These are phyloP conservation scores for Hippocampus barbouri DNA, from an alignment of 2,113 vertebrate genomes.

Conservation along the genomic window DNA sequence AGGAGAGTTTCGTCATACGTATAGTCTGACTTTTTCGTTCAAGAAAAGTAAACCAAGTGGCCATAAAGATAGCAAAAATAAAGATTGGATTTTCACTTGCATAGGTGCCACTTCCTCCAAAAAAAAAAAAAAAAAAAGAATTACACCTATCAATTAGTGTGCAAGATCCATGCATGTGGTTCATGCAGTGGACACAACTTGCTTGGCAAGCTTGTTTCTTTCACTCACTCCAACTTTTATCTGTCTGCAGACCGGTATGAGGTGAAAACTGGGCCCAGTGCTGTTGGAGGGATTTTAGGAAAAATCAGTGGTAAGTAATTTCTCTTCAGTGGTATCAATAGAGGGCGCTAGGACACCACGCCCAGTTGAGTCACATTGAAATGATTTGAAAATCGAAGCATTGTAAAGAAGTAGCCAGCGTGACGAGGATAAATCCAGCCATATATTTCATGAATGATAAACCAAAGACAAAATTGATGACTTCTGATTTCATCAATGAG, in stretches of 20 bases:
- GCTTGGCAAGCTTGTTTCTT: background rate
- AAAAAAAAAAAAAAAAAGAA: background rate
- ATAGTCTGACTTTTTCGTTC: background rate
- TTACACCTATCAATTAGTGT: background rate
- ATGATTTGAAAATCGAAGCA: too few relatives aligned
- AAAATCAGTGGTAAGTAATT: constrained; percentile 82
- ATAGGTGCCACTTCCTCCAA: background rate
- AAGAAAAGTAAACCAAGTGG: background rate
- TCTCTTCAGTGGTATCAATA: background rate
- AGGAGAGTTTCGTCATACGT: background rate
- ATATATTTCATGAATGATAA: too few relatives aligned
- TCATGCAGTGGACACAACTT: background rate
- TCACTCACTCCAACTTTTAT: background rate
- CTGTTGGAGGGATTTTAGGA: constrained; percentile 84
- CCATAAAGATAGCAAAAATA: background rate
- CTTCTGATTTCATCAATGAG: too few relatives aligned
- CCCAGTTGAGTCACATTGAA: too few relatives aligned
- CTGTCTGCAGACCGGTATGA: constrained; percentile 77
- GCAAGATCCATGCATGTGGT: background rate
- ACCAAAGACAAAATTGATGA: too few relatives aligned
- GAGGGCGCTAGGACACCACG: too few relatives aligned
- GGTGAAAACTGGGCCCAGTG: constrained; percentile 80
- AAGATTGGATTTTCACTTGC: background rate
- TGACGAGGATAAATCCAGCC: too few relatives aligned
- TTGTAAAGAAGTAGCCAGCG: too few relatives aligned